Percentiles rank a stretch among this genome's conserved stretches.
phyloP scores from a whole-genome alignment of 1,140 invertebrate species.

The Varroa destructor region DNA sequence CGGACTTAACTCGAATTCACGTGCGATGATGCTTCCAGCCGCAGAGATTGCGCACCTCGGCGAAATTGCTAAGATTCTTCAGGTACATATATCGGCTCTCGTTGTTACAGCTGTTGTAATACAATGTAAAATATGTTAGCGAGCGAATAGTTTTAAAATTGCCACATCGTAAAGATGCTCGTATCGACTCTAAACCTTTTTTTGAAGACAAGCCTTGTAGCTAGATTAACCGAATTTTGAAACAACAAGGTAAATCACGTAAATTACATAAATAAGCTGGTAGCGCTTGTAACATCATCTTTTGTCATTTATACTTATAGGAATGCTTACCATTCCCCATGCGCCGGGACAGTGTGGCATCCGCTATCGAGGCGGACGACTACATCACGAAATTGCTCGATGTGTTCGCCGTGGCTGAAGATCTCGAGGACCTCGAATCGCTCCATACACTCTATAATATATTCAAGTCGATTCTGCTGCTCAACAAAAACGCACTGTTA shows the following conservation, averaged over 20 bases:
- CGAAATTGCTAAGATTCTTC: conserved; percentile 71
- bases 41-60: conserved; percentile 82
- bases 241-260: too few relatives aligned
- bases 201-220: too few relatives aligned
- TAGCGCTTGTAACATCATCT: too few relatives aligned
- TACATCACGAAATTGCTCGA: conserved; percentile 92
- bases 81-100: neutral
- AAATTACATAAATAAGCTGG: too few relatives aligned
- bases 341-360: conserved; percentile 82
- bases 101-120: neutral
- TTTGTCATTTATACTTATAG: too few relatives aligned
- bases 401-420: conserved; percentile 91
- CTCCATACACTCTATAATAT: conserved; percentile 94
- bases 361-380: conserved; percentile 81
- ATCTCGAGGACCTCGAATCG: conserved; percentile 82
- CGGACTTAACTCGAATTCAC: conserved; percentile 37
- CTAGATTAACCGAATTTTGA: too few relatives aligned
- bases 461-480: conserved; percentile 94
- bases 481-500: conserved; percentile 93
- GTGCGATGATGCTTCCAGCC: conserved; percentile 52
- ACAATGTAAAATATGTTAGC: neutral
- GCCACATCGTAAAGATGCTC: too few relatives aligned
- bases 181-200: too few relatives aligned
- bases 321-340: conserved; percentile 51
- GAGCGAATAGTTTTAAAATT: too few relatives aligned